These are phyloP conservation scores for Brachylomia viminalis DNA, from an alignment of 2,888 invertebrate genomes.

Conservation along the genomic window DNA sequence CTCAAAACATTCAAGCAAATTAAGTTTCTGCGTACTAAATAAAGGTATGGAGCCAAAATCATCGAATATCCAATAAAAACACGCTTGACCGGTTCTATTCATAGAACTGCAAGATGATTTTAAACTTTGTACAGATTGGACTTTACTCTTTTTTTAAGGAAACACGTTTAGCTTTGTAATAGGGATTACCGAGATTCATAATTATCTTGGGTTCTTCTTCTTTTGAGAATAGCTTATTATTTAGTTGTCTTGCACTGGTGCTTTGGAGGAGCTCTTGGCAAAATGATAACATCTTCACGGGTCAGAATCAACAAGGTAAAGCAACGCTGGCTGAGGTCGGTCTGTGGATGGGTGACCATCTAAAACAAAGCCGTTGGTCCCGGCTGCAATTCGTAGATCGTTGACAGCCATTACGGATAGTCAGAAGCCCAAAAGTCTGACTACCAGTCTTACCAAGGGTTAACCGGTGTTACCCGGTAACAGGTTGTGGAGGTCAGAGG, in stretches of 20 bases:
- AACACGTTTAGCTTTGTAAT: slow-evolving; percentile 14
- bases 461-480: no score
- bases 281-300: neutral
- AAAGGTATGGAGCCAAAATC: slow-evolving; percentile 17
- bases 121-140: neutral
- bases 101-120: slow-evolving; percentile 9
- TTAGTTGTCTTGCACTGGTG: neutral
- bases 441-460: no score
- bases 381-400: no score
- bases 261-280: neutral
- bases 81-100: slow-evolving; percentile 29
- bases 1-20: neutral
- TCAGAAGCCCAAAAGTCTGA: no score
- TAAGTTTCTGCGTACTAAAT: slow-evolving; percentile 8
- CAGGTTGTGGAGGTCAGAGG: no score
- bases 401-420: no score
- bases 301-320: neutral
- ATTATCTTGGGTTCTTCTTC: neutral
- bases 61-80: slow-evolving; percentile 8
- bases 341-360: neutral
- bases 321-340: neutral
- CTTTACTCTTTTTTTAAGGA: slow-evolving; percentile 24
- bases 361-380: neutral
- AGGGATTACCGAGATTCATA: slow-evolving; percentile 19
- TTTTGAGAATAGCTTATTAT: neutral